Conservation (phyloP, 1,140 invertebrate species). For the Microplitis mediator region DNA sequence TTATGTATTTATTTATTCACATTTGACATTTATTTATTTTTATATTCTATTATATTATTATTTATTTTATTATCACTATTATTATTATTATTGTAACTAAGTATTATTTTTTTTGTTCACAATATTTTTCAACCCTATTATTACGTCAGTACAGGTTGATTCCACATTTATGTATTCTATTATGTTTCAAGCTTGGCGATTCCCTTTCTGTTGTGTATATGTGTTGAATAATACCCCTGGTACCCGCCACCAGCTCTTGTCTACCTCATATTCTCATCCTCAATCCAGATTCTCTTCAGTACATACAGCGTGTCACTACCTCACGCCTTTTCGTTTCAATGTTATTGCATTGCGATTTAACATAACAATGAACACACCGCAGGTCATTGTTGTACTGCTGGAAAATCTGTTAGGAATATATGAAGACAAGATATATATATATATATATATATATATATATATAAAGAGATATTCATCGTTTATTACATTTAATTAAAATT, state of each 20-base stretch:
- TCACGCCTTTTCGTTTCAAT: conserved; percentile 33
- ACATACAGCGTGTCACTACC: not conserved
- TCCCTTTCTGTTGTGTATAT: conserved; percentile 5
- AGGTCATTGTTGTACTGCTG: conserved; percentile 39
- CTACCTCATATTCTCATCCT: conserved; percentile 6
- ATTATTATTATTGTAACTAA: not conserved
- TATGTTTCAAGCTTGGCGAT: conserved; percentile 37
- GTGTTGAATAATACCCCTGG: conserved; percentile 11
- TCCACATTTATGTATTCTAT: conserved; percentile 48
- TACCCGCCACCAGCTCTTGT: not conserved
- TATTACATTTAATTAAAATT: too few relatives aligned
- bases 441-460: too few relatives aligned
- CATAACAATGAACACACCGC: conserved; percentile 45
- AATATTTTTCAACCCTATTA: conserved; percentile 2
- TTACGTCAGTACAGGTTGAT: conserved; percentile 28
- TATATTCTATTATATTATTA: too few relatives aligned
- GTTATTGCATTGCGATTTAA: conserved; percentile 39
- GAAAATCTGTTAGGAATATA: conserved; percentile 38
- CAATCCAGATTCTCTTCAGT: not conserved
- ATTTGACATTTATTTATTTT: too few relatives aligned
- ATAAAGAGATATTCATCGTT: too few relatives aligned
- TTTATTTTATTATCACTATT: too few relatives aligned
- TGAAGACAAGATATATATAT: too few relatives aligned
- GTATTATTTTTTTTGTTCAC: not conserved
- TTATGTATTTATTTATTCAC: too few relatives aligned